Evolutionary conservation across 2,113 vertebrate species (phyloP).

Genomic region (Parus major): DNA sequence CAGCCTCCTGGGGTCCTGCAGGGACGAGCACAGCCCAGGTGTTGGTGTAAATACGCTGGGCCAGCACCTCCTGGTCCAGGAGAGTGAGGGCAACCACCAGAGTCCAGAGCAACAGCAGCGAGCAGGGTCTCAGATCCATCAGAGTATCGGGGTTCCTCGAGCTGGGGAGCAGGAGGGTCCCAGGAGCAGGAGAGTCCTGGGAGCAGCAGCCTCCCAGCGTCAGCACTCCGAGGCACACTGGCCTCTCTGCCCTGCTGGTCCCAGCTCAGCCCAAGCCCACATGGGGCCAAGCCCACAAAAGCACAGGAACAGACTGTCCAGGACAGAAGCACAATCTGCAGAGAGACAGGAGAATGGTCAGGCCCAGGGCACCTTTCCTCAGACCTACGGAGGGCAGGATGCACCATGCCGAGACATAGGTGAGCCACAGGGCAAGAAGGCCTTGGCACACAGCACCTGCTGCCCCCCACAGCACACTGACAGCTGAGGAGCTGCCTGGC

Average conservation of each 20-base stretch:
- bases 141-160: constrained; percentile 19
- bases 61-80: constrained; percentile 66
- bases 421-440: rapidly evolving
- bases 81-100: constrained; percentile 76
- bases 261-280: not conserved
- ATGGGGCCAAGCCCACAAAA: not conserved
- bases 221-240: rapidly evolving
- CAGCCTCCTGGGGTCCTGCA: constrained; percentile 82
- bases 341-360: not conserved
- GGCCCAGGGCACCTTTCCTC: not conserved
- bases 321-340: not conserved
- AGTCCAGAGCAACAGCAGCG: constrained; percentile 77
- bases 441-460: not conserved
- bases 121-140: constrained; percentile 78
- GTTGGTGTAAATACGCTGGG: constrained; percentile 87
- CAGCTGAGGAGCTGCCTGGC: not conserved
- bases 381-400: not conserved
- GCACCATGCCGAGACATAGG: rapidly evolving
- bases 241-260: not conserved
- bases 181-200: not conserved
- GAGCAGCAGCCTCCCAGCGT: not conserved
- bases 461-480: not conserved
- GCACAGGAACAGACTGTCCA: not conserved
- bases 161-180: constrained; percentile 1
- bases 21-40: constrained; percentile 89